Conservation (phyloP, 2,797 vertebrate species). For the Enteromius anoplus region DNA sequence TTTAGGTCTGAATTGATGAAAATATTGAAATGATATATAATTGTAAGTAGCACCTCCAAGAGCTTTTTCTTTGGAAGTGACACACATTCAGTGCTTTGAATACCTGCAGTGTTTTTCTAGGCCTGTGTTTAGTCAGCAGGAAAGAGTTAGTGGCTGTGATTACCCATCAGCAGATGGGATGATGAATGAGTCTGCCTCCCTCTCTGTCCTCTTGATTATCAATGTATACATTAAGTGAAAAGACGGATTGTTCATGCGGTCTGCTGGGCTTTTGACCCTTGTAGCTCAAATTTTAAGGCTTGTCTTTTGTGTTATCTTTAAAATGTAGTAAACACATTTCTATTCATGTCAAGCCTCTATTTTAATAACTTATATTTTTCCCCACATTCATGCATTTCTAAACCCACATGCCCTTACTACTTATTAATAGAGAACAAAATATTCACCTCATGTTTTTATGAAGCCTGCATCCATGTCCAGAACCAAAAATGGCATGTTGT, state of each 20-base stretch:
- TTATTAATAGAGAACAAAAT: background rate
- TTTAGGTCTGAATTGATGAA: background rate
- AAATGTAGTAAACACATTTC: background rate
- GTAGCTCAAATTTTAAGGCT: background rate
- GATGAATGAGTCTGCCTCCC: slow-evolving; percentile 56
- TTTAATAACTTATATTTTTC: too few relatives aligned
- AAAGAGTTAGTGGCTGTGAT: slow-evolving; percentile 52
- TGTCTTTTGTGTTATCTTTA: background rate
- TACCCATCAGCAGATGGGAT: slow-evolving; percentile 49
- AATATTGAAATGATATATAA: background rate
- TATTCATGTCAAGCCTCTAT: background rate
- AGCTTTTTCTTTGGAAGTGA: background rate
- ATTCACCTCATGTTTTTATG: background rate
- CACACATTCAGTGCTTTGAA: background rate
- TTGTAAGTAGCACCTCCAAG: background rate
- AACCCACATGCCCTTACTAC: background rate
- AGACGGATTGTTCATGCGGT: slow-evolving; percentile 60
- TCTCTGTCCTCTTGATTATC: slow-evolving; percentile 63
- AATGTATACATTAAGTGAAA: slow-evolving; percentile 58
- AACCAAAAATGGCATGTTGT: background rate
- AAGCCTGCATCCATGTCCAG: background rate
- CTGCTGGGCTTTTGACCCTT: slow-evolving; percentile 23
- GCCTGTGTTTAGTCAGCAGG: slow-evolving; percentile 48
- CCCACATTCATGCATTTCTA: background rate
- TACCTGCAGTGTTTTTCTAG: slow-evolving; percentile 16